Percentiles rank a stretch among this genome's conserved stretches.
phyloP scores from a whole-genome alignment of 2,113 vertebrate species.

The Halcyon senegalensis region DNA sequence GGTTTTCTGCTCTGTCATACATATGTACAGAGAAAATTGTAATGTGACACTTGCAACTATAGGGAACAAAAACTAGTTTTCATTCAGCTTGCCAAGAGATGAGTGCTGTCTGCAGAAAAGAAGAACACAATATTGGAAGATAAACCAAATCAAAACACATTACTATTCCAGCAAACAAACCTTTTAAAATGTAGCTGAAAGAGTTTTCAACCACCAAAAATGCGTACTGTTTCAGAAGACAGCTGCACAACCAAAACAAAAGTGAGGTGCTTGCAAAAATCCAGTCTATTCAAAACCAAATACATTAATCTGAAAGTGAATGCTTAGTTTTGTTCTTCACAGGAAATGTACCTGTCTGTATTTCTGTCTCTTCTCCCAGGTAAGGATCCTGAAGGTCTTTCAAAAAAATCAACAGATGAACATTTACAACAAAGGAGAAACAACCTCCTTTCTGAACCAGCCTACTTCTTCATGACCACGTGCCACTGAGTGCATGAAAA shows the following conservation, averaged over 20 bases:
- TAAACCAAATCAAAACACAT: not conserved
- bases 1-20: not conserved
- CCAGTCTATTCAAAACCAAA: not conserved
- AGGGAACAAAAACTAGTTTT: not conserved
- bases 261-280: not conserved
- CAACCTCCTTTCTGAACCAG: not conserved
- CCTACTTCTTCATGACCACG: not conserved
- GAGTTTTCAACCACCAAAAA: not conserved
- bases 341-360: not conserved
- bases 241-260: not conserved
- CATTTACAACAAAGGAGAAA: not conserved
- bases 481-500: not conserved
- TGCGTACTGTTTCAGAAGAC: not conserved
- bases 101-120: not conserved
- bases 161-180: not conserved
- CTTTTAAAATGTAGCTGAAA: not conserved
- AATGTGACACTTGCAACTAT: not conserved
- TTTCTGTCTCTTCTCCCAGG: not conserved
- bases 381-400: not conserved
- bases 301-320: not conserved
- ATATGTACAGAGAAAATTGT: not conserved
- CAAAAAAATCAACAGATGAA: not conserved
- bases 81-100: not conserved
- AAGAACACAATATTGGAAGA: not conserved
- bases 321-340: not conserved